phyloP scores from a whole-genome alignment of 2,888 invertebrate genomes.

The Yponomeuta plumbellus region DNA sequence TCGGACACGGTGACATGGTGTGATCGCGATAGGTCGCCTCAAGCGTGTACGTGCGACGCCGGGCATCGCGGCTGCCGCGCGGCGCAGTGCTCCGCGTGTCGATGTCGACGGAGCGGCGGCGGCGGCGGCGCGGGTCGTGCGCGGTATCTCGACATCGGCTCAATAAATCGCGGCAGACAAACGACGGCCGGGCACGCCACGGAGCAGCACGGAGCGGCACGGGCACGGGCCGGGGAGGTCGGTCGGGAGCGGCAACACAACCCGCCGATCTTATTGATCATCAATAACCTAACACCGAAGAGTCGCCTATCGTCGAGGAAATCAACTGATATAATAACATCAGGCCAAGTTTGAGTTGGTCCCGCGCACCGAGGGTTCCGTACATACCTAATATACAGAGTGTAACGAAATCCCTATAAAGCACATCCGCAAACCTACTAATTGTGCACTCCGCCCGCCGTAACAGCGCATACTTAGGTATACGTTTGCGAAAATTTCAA shows the following conservation, averaged over 20 bases:
- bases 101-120: neutral
- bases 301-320: neutral
- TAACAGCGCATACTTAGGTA: no score
- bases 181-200: constrained; percentile 22
- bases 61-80: neutral
- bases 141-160: constrained; percentile 11
- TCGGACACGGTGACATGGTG: neutral
- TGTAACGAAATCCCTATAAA: no score
- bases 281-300: neutral
- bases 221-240: constrained; percentile 18
- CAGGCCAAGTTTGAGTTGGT: no score
- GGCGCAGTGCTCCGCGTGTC: neutral
- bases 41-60: neutral
- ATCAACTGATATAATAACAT: neutral
- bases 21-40: neutral
- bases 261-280: neutral
- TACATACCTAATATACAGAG: no score
- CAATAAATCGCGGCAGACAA: constrained; percentile 24
- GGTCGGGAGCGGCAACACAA: constrained; percentile 15
- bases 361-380: no score
- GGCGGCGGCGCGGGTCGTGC: constrained; percentile 11
- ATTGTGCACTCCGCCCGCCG: no score
- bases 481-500: no score
- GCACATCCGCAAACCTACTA: no score
- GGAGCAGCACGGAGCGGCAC: constrained; percentile 6